These are phyloP conservation scores for Ophioninae sp. DNA, from an alignment of 2,888 invertebrate species.

Conservation along the genomic window DNA sequence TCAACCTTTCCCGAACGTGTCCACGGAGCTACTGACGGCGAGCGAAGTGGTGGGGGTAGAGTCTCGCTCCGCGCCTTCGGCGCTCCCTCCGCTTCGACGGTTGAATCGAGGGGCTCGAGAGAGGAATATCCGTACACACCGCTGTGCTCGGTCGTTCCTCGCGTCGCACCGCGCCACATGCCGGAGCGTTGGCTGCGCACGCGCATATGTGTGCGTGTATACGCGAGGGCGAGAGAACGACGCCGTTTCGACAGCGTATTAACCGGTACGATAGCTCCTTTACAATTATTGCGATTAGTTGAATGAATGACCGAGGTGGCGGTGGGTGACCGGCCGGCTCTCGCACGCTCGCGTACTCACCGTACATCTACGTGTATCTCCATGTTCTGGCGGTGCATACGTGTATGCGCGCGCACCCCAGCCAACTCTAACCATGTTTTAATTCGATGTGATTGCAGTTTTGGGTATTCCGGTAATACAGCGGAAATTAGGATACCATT, in stretches of 20 bases:
- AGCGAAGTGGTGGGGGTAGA: slow-evolving; percentile 74
- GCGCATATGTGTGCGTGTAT: slow-evolving; percentile 25
- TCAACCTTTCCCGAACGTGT: slow-evolving; percentile 65
- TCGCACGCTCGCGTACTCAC: slow-evolving; percentile 32
- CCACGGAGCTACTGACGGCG: slow-evolving; percentile 78
- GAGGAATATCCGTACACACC: background rate
- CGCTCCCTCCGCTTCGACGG: slow-evolving; percentile 34
- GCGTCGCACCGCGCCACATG: background rate
- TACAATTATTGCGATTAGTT: slow-evolving; percentile 80
- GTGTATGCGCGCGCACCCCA: background rate
- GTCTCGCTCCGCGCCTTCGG: slow-evolving; percentile 56
- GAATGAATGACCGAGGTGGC: slow-evolving; percentile 78
- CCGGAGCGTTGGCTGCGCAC: slow-evolving; percentile 20
- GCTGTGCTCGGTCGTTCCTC: slow-evolving; percentile 30
- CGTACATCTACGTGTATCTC: background rate
- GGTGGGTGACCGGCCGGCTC: slow-evolving; percentile 61
- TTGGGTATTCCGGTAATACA: background rate
- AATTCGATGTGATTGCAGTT: slow-evolving; percentile 30
- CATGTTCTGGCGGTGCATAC: background rate
- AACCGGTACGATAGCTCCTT: slow-evolving; percentile 80
- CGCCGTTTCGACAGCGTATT: slow-evolving; percentile 76
- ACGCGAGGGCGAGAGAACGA: slow-evolving; percentile 65
- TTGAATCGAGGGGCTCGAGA: slow-evolving; percentile 32
- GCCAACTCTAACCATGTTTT: background rate
- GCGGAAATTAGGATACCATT: too few species aligned